Evolutionary conservation across 2,888 invertebrate genomes (phyloP).

Genomic region (Dolomedes plantarius): DNA sequence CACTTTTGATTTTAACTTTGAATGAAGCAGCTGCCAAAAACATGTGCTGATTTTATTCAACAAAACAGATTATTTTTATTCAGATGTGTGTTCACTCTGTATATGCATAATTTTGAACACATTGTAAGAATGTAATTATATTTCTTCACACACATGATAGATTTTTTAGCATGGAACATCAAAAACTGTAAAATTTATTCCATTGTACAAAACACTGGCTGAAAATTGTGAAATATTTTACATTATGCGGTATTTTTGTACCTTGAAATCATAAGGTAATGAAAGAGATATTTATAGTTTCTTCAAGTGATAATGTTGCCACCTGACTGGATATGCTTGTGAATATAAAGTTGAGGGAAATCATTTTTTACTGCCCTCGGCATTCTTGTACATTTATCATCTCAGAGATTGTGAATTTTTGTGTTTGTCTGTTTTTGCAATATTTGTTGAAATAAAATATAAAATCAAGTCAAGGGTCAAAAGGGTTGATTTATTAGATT

Average conservation of each 20-base stretch:
- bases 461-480: slow-evolving; percentile 21
- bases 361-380: slow-evolving; percentile 39
- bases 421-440: slow-evolving; percentile 69
- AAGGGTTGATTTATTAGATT: no score
- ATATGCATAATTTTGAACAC: slow-evolving; percentile 9
- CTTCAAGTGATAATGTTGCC: slow-evolving; percentile 37
- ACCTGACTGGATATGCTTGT: neutral
- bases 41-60: slow-evolving; percentile 54
- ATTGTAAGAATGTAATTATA: slow-evolving; percentile 56
- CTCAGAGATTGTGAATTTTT: slow-evolving; percentile 39
- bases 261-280: slow-evolving; percentile 44
- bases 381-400: slow-evolving; percentile 66
- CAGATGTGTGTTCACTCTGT: slow-evolving; percentile 19
- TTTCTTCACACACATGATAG: slow-evolving; percentile 19
- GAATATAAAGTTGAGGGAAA: neutral
- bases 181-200: slow-evolving; percentile 56
- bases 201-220: slow-evolving; percentile 70
- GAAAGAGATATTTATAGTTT: slow-evolving; percentile 45
- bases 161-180: slow-evolving; percentile 37
- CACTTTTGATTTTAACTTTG: slow-evolving; percentile 12
- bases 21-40: slow-evolving; percentile 57
- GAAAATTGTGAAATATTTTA: slow-evolving; percentile 68
- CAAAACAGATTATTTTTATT: slow-evolving; percentile 48
- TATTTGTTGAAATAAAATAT: slow-evolving; percentile 59
- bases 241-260: slow-evolving; percentile 71